These are phyloP conservation scores for Meandrina meandrites DNA, from an alignment of 92 coral and sea anemone genomes.

Conservation along the genomic window DNA sequence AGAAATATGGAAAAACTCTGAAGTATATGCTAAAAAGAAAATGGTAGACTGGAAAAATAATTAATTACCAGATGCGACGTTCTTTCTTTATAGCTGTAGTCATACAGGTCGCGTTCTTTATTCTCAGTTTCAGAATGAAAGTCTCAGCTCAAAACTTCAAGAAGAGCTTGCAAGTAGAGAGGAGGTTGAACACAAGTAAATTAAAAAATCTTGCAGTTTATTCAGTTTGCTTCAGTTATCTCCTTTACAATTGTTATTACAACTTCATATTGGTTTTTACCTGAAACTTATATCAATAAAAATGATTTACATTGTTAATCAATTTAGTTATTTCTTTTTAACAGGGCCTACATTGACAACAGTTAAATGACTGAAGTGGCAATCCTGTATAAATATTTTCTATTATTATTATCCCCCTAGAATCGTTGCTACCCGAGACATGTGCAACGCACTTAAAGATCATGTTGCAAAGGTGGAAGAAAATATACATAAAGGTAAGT, in stretches of 20 bases:
- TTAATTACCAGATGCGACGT: no score
- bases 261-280: neutral
- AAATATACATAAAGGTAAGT: slow-evolving; percentile 76
- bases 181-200: slow-evolving; percentile 93
- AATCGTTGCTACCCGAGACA: slow-evolving; percentile 78
- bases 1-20: neutral
- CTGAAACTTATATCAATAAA: no score
- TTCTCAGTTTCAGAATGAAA: slow-evolving; percentile 89
- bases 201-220: neutral
- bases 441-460: slow-evolving; percentile 92
- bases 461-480: slow-evolving; percentile 84
- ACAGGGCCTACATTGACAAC: no score
- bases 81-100: neutral
- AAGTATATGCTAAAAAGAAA: no score
- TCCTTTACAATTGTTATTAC: neutral
- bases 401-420: slow-evolving; percentile 21
- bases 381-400: no score
- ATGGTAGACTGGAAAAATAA: no score
- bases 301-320: no score
- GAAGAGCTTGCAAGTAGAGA: slow-evolving; percentile 85
- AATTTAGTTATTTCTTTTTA: no score
- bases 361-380: no score
- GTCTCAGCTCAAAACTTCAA: slow-evolving; percentile 88
- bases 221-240: neutral
- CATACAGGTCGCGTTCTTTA: no score